Conservation (phyloP, 2,113 vertebrate genomes). For the Picathartes gymnocephalus region DNA sequence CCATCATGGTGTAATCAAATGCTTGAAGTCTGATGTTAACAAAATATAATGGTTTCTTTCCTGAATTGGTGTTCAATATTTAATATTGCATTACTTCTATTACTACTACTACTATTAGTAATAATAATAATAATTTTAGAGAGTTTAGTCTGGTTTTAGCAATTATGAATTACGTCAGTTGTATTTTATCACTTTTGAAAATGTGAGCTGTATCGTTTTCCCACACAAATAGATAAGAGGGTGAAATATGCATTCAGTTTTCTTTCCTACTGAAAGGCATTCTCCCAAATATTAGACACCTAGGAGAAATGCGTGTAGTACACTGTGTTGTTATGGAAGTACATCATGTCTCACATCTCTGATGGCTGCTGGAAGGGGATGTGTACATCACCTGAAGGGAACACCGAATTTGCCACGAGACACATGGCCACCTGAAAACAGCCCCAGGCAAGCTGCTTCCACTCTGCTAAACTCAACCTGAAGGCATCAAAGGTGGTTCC, state of each 20-base stretch:
- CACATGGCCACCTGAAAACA: fast-evolving
- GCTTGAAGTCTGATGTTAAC: neutral
- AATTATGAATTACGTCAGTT: neutral
- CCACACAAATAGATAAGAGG: neutral
- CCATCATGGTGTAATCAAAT: neutral
- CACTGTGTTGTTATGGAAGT: fast-evolving
- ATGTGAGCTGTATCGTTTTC: neutral
- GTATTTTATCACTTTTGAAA: neutral
- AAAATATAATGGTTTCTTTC: neutral
- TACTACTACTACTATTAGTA: neutral
- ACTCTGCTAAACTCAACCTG: neutral
- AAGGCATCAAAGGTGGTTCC: neutral
- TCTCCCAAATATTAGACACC: neutral
- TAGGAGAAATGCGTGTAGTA: neutral
- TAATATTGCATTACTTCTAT: neutral
- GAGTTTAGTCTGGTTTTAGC: neutral
- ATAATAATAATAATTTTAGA: neutral
- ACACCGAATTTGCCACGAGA: fast-evolving
- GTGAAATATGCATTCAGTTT: neutral
- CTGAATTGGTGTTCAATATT: neutral
- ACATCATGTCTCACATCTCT: neutral
- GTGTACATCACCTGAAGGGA: neutral
- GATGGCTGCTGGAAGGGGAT: neutral
- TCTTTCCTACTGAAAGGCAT: neutral
- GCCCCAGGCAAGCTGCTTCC: neutral